These are phyloP conservation scores for Amblyjoppa proteus DNA, from an alignment of 2,888 invertebrate species.

Conservation along the genomic window DNA sequence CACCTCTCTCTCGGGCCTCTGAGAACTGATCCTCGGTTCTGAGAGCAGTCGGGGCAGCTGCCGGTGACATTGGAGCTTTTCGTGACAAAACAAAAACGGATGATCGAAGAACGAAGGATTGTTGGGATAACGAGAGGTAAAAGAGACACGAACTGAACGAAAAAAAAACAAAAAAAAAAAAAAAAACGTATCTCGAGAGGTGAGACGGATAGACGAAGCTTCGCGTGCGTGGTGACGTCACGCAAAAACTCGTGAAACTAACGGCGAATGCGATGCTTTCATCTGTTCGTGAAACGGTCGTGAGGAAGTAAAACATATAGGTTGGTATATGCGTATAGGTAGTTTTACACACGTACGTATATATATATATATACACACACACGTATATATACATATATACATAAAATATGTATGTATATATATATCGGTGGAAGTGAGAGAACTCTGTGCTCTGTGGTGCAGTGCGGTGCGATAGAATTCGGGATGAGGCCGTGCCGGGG, in stretches of 20 bases:
- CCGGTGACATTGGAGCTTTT: conserved; percentile 54
- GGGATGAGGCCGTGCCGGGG: conserved; percentile 77
- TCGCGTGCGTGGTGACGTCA: conserved; percentile 40
- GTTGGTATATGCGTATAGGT: conserved; percentile 14
- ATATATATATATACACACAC: background rate
- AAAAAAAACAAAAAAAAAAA: background rate
- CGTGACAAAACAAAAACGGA: conserved; percentile 61
- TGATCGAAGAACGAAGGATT: conserved; percentile 32
- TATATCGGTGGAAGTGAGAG: conserved; percentile 57
- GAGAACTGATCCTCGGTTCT: conserved; percentile 35
- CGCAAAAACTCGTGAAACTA: conserved; percentile 61
- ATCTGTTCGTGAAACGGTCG: conserved; percentile 32
- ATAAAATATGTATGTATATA: conserved; percentile 40
- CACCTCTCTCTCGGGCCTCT: background rate
- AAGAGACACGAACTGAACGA: background rate
- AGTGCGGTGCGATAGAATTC: conserved; percentile 78
- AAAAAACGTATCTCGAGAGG: background rate
- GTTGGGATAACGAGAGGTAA: conserved; percentile 47
- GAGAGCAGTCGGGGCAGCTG: conserved; percentile 68
- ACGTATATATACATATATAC: background rate
- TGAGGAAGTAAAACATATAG: conserved; percentile 22
- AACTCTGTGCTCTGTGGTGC: conserved; percentile 77
- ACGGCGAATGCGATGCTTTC: conserved; percentile 20
- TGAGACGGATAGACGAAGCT: conserved; percentile 18
- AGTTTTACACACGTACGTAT: conserved; percentile 14